Evolutionary conservation across 2,888 invertebrate species (phyloP).

Genomic region (Chromoteleia sp.): DNA sequence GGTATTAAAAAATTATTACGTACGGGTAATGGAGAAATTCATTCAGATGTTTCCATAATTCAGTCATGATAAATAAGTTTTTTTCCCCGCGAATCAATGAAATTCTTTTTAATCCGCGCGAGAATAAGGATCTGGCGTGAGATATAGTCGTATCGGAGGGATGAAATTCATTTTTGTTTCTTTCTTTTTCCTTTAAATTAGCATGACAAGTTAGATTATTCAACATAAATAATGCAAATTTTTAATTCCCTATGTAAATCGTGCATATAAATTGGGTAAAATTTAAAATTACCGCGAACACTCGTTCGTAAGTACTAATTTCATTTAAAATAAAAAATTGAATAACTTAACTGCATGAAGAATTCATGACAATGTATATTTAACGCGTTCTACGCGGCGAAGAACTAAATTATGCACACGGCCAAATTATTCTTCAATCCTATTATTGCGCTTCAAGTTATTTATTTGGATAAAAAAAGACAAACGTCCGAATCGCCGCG

Average conservation of each 20-base stretch:
- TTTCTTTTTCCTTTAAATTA: conserved; percentile 42
- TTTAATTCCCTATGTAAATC: conserved; percentile 62
- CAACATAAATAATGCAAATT: conserved; percentile 67
- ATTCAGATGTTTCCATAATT: conserved; percentile 55
- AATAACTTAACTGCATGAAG: conserved; percentile 52
- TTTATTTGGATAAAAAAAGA: conserved; percentile 19
- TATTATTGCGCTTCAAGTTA: conserved; percentile 34
- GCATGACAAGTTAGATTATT: conserved; percentile 64
- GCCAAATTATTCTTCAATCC: conserved; percentile 28
- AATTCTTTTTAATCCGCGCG: conserved; percentile 28
- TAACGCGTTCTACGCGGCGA: conserved; percentile 32
- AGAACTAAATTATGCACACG: conserved; percentile 41
- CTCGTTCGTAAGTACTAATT: conserved; percentile 54
- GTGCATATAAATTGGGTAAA: conserved; percentile 56
- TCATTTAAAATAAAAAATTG: conserved; percentile 60
- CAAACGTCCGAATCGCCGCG: neutral
- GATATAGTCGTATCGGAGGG: conserved; percentile 14
- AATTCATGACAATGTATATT: conserved; percentile 61
- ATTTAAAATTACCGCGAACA: conserved; percentile 58
- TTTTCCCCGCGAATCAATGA: conserved; percentile 41
- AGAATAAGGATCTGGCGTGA: conserved; percentile 9
- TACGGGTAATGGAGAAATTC: conserved; percentile 37
- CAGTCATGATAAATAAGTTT: conserved; percentile 55
- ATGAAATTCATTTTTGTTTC: neutral
- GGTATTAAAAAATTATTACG: conserved; percentile 50